Evolutionary conservation across 2,113 vertebrate genomes (phyloP), one percentile per base, ranked within the genome.

Genomic region (Opisthocomus hoazin): DNA sequence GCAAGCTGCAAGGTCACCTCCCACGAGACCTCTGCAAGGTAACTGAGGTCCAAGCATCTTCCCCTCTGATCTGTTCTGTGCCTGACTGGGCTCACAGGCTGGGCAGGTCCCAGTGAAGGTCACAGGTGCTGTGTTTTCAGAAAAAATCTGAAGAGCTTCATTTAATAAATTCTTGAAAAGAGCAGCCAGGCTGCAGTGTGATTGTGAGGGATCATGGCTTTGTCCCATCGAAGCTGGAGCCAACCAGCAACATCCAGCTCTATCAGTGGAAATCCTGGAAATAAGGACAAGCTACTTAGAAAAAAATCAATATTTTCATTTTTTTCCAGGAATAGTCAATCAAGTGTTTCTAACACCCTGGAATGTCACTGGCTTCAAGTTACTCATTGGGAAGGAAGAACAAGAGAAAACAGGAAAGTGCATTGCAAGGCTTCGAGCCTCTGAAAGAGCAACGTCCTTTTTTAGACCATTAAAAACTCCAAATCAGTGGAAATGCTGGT

Each of bases 401-500:
- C 20, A 75, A 51, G 41, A 89, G 27, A 54, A 87, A 75, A 32
- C 30, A 74, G 56, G 39, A 83, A 85, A 4, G 45, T 16, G 57
- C 9, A 0, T 21, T 50, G 54, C 46, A 15, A 65, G 7, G 41
- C 57, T 84, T 85, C 0, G 1, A 39, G 57, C 53, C 22, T 37
- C 26, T 81, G 34, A 65, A 70, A 61, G 8, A 32, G 16, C 64
- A 86, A 12, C 3, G 3, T n/a, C 50, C 54, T 20, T 80, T 20
- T 80, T 34, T 32, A 27, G 50, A 39, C 17, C 51, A 29, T 13
- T 21, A 54, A 63, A 95, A 41, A 18, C 8, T 34, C 21, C 73
- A 36, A 13, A 48, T 19, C 60, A 46, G 34, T 34, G 65, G 34
- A 81, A 84, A 86, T 4, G 6, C 8, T 19, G 37, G 20, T 43